Evolutionary conservation across 1,140 invertebrate species (phyloP).

Genomic region (Drosophila fuyamai): DNA sequence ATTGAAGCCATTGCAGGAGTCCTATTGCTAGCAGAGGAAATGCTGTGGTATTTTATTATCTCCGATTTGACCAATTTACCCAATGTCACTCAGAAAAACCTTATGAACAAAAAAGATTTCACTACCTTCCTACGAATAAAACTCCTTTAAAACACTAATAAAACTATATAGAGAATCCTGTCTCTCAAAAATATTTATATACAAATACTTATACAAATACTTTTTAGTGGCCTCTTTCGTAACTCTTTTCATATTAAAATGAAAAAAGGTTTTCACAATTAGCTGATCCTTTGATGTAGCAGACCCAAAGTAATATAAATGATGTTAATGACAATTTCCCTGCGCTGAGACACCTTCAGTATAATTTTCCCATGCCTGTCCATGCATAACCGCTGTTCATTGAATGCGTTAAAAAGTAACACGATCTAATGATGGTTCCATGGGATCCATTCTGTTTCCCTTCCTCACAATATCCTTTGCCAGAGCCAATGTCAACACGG

Average conservation of each 20-base stretch:
- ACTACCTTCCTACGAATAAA: too few species aligned
- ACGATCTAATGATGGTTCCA: slow-evolving; percentile 41
- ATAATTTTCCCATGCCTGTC: slow-evolving; percentile 70
- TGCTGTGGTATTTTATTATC: too few species aligned
- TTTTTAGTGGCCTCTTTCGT: too few species aligned
- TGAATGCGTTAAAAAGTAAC: slow-evolving; percentile 45
- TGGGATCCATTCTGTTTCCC: slow-evolving; percentile 28
- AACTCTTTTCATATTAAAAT: background rate
- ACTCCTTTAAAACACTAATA: too few species aligned
- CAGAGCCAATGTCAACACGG: slow-evolving; percentile 51
- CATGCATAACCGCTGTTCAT: slow-evolving; percentile 56
- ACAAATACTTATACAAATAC: too few species aligned
- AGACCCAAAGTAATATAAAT: slow-evolving; percentile 20
- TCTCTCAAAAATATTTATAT: too few species aligned
- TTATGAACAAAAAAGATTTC: too few species aligned
- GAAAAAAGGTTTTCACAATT: slow-evolving; percentile 5
- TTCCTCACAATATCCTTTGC: slow-evolving; percentile 18
- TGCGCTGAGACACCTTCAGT: slow-evolving; percentile 12
- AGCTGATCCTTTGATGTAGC: background rate
- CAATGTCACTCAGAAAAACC: too few species aligned
- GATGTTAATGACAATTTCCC: slow-evolving; percentile 27
- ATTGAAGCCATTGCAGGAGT: background rate
- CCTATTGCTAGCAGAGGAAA: background rate
- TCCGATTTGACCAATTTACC: too few species aligned
- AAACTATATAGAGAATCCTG: too few species aligned